A percentile compares a stretch with the other conserved stretches of the same genome.
phyloP scores from a whole-genome alignment of 2,113 vertebrate species.

The Vanacampus margaritifer region DNA sequence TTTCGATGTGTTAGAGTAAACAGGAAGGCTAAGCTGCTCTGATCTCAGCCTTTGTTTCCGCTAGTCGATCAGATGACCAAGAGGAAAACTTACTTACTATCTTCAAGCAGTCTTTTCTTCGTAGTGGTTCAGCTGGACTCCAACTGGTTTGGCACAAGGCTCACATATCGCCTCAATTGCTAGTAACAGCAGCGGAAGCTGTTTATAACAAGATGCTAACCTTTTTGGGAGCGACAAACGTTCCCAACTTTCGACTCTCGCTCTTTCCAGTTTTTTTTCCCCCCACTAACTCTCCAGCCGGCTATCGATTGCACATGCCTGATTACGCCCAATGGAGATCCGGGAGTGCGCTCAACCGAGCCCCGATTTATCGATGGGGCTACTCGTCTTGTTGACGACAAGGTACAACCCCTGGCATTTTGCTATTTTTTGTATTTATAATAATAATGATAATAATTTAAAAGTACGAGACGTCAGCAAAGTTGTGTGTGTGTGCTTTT shows the following conservation, averaged over 20 bases:
- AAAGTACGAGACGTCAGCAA: background rate
- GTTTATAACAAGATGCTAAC: background rate
- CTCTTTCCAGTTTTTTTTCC: background rate
- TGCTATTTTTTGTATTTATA: no score
- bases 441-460: background rate
- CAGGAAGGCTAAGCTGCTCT: background rate
- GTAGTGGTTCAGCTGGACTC: slow-evolving; percentile 14
- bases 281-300: slow-evolving; percentile 8
- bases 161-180: slow-evolving; percentile 33
- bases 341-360: slow-evolving; percentile 21
- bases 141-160: background rate
- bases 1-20: background rate
- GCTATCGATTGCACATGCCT: slow-evolving; percentile 57
- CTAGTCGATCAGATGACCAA: slow-evolving; percentile 52
- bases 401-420: no score
- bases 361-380: slow-evolving; percentile 19
- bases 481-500: no score
- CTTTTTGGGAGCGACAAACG: background rate
- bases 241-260: slow-evolving; percentile 17
- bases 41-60: slow-evolving; percentile 53
- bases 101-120: slow-evolving; percentile 27
- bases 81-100: slow-evolving; percentile 67
- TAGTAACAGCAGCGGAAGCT: fast-evolving
- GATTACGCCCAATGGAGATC: slow-evolving; percentile 48
- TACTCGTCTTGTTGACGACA: background rate